Conservation (phyloP, 2,113 vertebrate species). For the Chiloscyllium plagiosum region DNA sequence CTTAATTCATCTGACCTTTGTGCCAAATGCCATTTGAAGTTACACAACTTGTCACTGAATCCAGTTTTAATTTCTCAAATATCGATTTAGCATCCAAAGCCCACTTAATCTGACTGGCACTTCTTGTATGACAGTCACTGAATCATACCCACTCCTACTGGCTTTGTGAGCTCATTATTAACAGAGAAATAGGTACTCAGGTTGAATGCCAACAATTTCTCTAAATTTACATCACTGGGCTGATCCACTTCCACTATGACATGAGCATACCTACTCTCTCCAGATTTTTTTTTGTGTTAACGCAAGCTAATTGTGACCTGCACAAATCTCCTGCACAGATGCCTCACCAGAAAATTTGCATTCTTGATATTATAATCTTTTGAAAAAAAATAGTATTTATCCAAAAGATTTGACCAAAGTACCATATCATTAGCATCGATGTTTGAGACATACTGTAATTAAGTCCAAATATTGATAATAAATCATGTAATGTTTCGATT, state of each 20-base stretch:
- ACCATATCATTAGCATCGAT: background rate
- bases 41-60: background rate
- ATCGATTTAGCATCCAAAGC: background rate
- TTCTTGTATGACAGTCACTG: background rate
- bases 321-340: background rate
- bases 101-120: background rate
- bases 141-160: background rate
- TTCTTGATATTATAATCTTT: background rate
- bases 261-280: background rate
- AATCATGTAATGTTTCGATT: background rate
- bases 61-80: background rate
- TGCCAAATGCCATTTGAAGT: background rate
- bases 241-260: background rate
- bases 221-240: background rate
- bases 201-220: background rate
- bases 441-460: background rate
- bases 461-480: background rate
- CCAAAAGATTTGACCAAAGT: background rate
- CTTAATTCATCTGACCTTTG: background rate
- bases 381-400: background rate
- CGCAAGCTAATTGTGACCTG: background rate
- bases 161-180: background rate
- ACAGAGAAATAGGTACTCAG: background rate
- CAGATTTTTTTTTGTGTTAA: background rate
- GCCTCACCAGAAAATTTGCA: background rate